A percentile compares a stretch with the other conserved stretches of the same genome.
phyloP scores from a whole-genome alignment of 2,797 vertebrate genomes.

The Danio tinwini region DNA sequence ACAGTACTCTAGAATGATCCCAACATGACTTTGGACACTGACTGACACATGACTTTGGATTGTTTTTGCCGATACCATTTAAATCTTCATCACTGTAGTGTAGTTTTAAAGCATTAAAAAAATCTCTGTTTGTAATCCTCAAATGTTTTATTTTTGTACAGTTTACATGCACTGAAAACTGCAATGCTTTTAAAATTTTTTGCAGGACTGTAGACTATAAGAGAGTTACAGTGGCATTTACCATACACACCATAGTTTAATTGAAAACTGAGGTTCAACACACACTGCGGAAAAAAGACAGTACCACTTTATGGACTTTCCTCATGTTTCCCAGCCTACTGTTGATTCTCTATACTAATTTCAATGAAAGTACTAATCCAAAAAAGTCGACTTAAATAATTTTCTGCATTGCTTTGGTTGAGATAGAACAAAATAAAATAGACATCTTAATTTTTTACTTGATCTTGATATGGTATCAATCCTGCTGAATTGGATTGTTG shows the following conservation, averaged over 20 bases:
- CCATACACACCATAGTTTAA: background rate
- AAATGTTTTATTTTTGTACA: background rate
- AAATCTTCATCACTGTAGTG: too few species aligned
- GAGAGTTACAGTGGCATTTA: background rate
- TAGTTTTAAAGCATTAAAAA: background rate
- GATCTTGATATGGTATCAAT: background rate
- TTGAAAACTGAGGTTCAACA: background rate
- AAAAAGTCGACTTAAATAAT: background rate
- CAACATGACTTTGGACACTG: conserved; percentile 17
- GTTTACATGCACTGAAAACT: background rate
- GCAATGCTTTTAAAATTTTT: too few species aligned
- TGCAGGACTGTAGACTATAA: background rate
- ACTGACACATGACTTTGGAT: background rate
- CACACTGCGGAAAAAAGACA: background rate
- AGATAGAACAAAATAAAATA: background rate
- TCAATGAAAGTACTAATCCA: background rate
- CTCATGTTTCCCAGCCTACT: too few species aligned
- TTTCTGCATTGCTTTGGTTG: background rate
- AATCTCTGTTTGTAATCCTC: background rate
- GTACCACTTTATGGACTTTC: background rate
- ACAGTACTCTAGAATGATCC: conserved; percentile 15
- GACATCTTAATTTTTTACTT: background rate
- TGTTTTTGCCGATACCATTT: background rate
- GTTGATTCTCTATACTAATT: too few species aligned
- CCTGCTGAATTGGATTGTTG: background rate